A percentile compares a stretch with the other conserved stretches of the same genome.
Conservation (phyloP, 1,140 invertebrate genomes). For the Diorhabda carinulata region DNA sequence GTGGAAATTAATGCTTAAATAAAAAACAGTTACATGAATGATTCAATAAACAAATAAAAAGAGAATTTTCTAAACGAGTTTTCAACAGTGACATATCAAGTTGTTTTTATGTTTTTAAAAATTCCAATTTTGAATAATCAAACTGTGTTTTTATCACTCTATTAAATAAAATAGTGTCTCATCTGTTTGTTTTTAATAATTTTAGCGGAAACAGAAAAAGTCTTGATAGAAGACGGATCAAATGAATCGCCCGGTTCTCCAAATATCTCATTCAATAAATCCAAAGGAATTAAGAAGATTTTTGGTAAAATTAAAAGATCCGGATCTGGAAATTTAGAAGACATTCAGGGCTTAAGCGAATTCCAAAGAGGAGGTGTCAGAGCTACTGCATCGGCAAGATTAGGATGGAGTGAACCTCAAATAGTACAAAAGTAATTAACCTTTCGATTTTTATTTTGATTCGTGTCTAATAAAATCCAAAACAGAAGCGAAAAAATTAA, state of each 20-base stretch:
- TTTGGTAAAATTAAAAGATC: conserved; percentile 70
- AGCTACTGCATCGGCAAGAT: conserved; percentile 71
- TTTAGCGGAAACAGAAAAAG: conserved; percentile 66
- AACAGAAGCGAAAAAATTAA: no score
- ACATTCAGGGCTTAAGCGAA: conserved; percentile 55
- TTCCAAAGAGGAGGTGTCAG: conserved; percentile 70
- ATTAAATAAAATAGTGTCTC: not conserved
- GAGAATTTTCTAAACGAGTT: no score
- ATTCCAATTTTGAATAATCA: not conserved
- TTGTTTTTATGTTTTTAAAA: not conserved
- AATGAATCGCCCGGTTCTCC: conserved; percentile 51
- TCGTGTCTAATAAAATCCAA: no score
- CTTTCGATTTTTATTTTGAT: not conserved
- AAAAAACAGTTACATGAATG: no score
- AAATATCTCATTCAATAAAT: conserved; percentile 54
- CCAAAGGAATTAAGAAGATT: conserved; percentile 60
- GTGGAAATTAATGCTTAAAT: no score
- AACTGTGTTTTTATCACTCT: not conserved
- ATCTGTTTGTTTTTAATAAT: not conserved
- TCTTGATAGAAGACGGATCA: conserved; percentile 53
- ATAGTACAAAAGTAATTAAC: conserved; percentile 14
- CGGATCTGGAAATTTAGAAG: conserved; percentile 68
- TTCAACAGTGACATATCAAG: not conserved
- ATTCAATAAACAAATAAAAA: no score
- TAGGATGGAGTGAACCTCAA: conserved; percentile 61